Conservation (phyloP, 2,797 vertebrate species). For the Phoxinus dragarum region DNA sequence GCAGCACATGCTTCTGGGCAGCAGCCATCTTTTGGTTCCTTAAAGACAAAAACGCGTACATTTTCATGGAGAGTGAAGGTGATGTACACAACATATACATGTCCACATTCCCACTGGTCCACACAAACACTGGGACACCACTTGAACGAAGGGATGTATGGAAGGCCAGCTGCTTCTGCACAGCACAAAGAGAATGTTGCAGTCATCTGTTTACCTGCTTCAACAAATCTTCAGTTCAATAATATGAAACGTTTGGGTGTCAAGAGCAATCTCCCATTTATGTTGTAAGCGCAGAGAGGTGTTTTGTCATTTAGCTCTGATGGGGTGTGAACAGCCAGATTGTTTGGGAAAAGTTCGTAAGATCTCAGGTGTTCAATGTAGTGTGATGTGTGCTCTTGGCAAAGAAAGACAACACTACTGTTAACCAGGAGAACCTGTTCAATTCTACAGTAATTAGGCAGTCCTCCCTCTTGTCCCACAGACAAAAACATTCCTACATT, state of each 20-base stretch:
- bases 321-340: neutral
- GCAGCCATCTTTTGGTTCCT: conserved; percentile 10
- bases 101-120: neutral
- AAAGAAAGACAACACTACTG: neutral
- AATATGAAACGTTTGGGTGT: neutral
- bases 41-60: neutral
- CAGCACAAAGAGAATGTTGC: neutral
- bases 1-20: conserved; percentile 38
- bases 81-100: neutral
- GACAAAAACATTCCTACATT: conserved; percentile 52
- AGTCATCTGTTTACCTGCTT: neutral
- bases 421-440: too few species aligned
- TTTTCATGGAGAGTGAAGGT: neutral
- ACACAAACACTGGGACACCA: too few species aligned
- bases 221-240: conserved; percentile 22
- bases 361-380: conserved; percentile 4
- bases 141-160: too few species aligned
- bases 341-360: neutral
- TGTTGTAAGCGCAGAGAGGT: too few species aligned
- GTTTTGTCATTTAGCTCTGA: neutral
- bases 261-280: too few species aligned
- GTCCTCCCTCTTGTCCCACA: conserved; percentile 12
- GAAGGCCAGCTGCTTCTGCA: neutral
- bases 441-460: neutral
- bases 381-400: neutral